These are phyloP conservation scores for Proisotoma minuta DNA, from an alignment of 2,888 invertebrate genomes.

Conservation along the genomic window DNA sequence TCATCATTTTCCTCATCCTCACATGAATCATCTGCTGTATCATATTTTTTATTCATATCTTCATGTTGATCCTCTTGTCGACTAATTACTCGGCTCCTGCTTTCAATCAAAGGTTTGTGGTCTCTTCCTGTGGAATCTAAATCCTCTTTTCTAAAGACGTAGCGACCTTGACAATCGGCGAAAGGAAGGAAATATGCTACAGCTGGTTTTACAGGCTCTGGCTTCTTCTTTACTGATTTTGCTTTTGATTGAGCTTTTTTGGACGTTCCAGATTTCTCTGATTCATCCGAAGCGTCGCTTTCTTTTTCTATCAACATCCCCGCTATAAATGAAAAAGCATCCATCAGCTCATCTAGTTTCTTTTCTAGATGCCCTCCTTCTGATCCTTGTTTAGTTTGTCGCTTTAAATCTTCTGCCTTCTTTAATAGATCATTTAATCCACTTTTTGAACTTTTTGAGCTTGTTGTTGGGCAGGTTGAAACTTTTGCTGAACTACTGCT, in stretches of 20 bases:
- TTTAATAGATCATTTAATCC: not conserved
- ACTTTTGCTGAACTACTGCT: not conserved
- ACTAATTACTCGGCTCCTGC: not conserved
- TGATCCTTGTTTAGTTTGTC: not conserved
- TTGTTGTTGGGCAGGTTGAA: no score
- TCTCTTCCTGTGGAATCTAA: not conserved
- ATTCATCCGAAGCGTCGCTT: not conserved
- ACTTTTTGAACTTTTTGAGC: no score
- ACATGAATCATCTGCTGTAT: not conserved
- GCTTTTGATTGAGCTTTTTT: not conserved
- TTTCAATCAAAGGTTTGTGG: not conserved
- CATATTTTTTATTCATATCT: no score
- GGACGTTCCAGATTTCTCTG: no score
- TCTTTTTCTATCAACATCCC: constrained; percentile 16
- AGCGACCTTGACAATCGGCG: not conserved
- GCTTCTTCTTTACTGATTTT: not conserved
- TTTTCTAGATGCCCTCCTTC: not conserved
- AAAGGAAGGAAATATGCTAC: constrained; percentile 16
- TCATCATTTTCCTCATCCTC: not conserved
- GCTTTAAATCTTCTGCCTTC: constrained; percentile 1
- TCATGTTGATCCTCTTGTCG: not conserved
- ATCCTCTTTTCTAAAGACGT: not conserved
- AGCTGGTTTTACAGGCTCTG: constrained; percentile 9
- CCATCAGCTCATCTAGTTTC: constrained; percentile 5
- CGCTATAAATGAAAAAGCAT: constrained; percentile 4